Evolutionary conservation across 2,888 invertebrate genomes (phyloP).

Genomic region (Apamea crenata): DNA sequence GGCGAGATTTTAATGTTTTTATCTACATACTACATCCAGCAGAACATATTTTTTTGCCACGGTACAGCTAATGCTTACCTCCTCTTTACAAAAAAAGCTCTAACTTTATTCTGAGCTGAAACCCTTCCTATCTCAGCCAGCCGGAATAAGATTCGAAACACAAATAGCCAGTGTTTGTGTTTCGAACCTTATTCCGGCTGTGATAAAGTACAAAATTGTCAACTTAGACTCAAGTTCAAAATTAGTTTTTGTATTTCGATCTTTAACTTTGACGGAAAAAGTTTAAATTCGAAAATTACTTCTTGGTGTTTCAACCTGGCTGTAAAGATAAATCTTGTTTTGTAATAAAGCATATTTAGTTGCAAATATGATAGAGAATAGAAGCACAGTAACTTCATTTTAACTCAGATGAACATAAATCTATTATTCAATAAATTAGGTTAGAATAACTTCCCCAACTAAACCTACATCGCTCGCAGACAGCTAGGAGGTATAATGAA

Average conservation of each 20-base stretch:
- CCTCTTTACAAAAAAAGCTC: neutral
- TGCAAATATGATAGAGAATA: neutral
- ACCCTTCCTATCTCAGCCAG: neutral
- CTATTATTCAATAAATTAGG: slow-evolving; percentile 27
- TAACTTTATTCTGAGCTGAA: neutral
- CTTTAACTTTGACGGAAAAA: neutral
- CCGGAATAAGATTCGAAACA: neutral
- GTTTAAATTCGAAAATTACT: neutral
- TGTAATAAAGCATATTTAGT: neutral
- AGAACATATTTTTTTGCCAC: neutral
- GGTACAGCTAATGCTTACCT: neutral
- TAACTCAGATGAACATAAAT: neutral
- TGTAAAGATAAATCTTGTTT: neutral
- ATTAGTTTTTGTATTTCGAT: neutral
- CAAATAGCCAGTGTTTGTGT: neutral
- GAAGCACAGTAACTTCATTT: neutral
- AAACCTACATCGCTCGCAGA: slow-evolving; percentile 19
- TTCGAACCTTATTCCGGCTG: neutral
- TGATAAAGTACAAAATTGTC: neutral
- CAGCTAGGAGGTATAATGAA: slow-evolving; percentile 24
- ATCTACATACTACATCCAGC: neutral
- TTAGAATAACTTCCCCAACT: slow-evolving; percentile 12
- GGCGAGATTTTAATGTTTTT: neutral
- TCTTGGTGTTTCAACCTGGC: neutral
- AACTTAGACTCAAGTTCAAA: neutral